Evolutionary conservation across 2,797 vertebrate species (phyloP), one percentile per base, ranked within the genome.

Genomic region (Lindbergichthys nudifrons): DNA sequence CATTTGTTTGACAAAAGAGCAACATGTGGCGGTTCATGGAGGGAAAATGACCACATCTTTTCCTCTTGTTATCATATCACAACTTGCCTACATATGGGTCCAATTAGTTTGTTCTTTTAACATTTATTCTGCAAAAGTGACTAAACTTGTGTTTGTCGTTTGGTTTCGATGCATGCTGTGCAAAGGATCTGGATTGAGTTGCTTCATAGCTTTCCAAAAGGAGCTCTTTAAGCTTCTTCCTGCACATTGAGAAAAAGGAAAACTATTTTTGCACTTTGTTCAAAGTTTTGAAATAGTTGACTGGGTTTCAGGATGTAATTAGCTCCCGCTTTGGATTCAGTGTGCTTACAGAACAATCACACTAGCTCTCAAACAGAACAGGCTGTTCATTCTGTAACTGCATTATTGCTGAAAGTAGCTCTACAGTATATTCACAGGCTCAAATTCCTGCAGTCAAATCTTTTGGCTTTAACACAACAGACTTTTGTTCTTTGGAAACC

Each of bases 381-480:
- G 54, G 15, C 15, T 12, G 32, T 51, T 79, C 15, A 72, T 78
- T 82, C 71, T 73, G 65, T 56, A 50, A 57, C 48, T 64, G 59
- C n/a, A 71, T 79, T 57, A 53, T 21, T 62, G 32, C 36, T 64
- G 58, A 64, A 85, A 67, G 63, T 9, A 42, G 71, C 58, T 58
- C 41, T 12, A 11, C 65, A 57, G 62, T 63, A 73, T 52, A 52
- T 57, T 68, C 50, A 36, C 36, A 7, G 5, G 61, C 71, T 80
- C 36, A 80, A 56, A 91, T 88, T 92, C 91, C 88, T 81, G 15
- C 66, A 59, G 78, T 81, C 86, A 82, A 88, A 46, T 73, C 81
- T 67, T 54, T 12, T 42, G 61, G 80, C 75, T 84, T 68, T 16
- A 46, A 70, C 63, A 89, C 84, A 87, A 79, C 11, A 0, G 41